Conservation (phyloP, 2,888 invertebrate species). For the Sarcophaga caerulescens region DNA sequence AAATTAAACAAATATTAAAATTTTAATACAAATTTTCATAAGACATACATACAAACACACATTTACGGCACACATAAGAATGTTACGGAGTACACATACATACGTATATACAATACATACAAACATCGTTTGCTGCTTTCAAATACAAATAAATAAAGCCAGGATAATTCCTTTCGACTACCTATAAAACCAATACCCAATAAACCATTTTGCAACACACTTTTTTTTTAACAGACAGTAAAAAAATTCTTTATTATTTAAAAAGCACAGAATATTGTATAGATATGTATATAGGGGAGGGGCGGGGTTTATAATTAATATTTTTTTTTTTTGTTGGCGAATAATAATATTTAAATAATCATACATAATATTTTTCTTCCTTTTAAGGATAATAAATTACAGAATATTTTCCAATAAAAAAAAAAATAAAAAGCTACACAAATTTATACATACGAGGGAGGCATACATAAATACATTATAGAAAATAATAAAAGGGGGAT, state of each 20-base stretch:
- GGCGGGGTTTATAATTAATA: neutral
- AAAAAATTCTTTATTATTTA: conserved; percentile 43
- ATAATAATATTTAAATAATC: conserved; percentile 17
- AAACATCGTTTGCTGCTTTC: neutral
- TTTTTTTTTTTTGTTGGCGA: neutral
- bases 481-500: neutral
- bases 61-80: conserved; percentile 8
- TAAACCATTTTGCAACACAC: conserved; percentile 19
- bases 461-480: too few species aligned
- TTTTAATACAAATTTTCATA: conserved; percentile 17
- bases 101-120: conserved; percentile 8
- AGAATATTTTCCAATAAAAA: neutral
- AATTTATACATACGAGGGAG: too few species aligned
- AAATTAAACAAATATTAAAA: conserved; percentile 36
- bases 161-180: neutral
- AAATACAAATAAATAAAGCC: neutral
- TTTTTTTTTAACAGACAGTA: conserved; percentile 38
- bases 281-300: conserved; percentile 6
- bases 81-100: too few species aligned
- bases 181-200: conserved; percentile 34
- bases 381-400: conserved; percentile 19
- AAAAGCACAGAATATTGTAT: conserved; percentile 23
- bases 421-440: neutral
- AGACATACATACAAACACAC: conserved; percentile 19
- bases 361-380: too few species aligned